Evolutionary conservation across 2,797 vertebrate species (phyloP).

Genomic region (Amblyopsis hoosieri): DNA sequence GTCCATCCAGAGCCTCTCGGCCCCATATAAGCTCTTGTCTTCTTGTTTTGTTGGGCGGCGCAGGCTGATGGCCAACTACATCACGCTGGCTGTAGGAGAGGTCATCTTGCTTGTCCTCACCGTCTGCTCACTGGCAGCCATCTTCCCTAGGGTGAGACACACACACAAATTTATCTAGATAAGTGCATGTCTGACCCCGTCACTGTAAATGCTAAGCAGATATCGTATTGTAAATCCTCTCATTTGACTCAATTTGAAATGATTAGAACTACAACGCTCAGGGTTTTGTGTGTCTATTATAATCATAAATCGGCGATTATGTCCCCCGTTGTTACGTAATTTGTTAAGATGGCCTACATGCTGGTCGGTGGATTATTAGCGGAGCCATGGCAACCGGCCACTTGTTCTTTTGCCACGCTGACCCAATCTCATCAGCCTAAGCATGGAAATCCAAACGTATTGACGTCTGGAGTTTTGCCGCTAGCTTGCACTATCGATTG

Average conservation of each 20-base stretch:
- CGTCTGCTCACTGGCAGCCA: constrained; percentile 90
- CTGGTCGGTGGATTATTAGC: too few species aligned
- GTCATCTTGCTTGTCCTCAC: constrained; percentile 88
- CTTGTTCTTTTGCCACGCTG: constrained; percentile 15
- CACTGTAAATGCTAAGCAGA: not conserved
- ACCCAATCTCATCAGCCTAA: constrained; percentile 19
- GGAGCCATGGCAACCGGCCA: not conserved
- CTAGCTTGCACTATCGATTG: constrained; percentile 43
- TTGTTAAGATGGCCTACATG: not conserved
- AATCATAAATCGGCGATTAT: too few species aligned
- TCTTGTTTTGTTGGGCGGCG: constrained; percentile 7
- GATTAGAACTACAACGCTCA: too few species aligned
- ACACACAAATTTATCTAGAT: not conserved
- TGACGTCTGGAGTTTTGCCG: constrained; percentile 33
- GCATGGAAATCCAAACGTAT: constrained; percentile 60
- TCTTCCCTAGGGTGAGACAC: constrained; percentile 88
- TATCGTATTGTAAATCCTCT: not conserved
- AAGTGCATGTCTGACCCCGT: not conserved
- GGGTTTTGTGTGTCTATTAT: too few species aligned
- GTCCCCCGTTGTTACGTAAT: not conserved
- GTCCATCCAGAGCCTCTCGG: too few species aligned
- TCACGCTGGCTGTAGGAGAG: constrained; percentile 90
- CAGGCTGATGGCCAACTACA: constrained; percentile 91
- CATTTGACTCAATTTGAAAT: too few species aligned
- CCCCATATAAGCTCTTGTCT: not conserved